phyloP scores from a whole-genome alignment of 2,113 vertebrate species.

The Centropus bengalensis region DNA sequence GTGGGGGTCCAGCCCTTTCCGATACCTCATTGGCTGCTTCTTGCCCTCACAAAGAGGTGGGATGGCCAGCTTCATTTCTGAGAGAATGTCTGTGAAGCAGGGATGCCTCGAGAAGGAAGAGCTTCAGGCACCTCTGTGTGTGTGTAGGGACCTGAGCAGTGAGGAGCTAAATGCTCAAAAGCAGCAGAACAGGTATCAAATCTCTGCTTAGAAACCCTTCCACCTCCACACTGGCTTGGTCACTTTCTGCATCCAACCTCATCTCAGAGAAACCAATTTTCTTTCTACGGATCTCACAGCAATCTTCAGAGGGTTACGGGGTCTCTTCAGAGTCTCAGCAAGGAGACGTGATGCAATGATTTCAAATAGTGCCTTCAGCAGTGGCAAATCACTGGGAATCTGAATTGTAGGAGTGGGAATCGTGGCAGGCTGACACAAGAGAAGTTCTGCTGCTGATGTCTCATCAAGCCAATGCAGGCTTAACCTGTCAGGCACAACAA shows the following conservation, averaged over 20 bases:
- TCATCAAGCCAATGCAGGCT: not conserved
- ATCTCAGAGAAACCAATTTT: not conserved
- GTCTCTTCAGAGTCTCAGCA: not conserved
- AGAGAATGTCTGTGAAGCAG: not conserved
- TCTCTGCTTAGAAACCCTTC: not conserved
- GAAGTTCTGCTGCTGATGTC: not conserved
- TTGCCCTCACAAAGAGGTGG: not conserved
- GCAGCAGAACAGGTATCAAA: not conserved
- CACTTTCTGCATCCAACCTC: not conserved
- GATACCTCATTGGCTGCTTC: not conserved
- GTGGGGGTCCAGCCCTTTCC: not conserved
- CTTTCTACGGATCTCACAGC: not conserved
- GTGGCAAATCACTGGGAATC: rapidly evolving
- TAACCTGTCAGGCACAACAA: slow-evolving; percentile 53
- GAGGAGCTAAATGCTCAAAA: not conserved
- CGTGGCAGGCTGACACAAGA: not conserved
- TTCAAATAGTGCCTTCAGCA: not conserved
- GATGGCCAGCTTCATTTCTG: not conserved
- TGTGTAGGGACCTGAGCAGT: not conserved
- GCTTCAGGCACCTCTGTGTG: not conserved
- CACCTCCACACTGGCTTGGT: not conserved
- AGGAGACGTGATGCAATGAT: not conserved
- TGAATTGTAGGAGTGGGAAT: not conserved
- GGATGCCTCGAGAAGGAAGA: not conserved
- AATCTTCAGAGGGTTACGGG: not conserved